These are phyloP conservation scores for Drosophila neocordata DNA, from an alignment of 1,140 invertebrate genomes.

Conservation along the genomic window DNA sequence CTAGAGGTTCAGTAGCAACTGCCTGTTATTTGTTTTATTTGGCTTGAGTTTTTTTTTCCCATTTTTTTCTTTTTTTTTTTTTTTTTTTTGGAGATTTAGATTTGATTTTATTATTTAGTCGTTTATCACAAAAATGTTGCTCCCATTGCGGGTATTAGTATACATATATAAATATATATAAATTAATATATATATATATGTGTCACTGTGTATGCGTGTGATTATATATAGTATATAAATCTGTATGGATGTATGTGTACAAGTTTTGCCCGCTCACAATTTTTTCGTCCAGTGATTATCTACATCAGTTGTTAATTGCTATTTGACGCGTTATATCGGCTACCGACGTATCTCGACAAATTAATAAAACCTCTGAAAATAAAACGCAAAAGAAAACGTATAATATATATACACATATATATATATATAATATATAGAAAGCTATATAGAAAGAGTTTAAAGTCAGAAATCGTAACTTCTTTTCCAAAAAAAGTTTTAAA, in stretches of 20 bases:
- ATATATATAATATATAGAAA: neutral
- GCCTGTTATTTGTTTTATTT: conserved; percentile 62
- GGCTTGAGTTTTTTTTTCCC: conserved; percentile 11
- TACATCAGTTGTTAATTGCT: conserved; percentile 82
- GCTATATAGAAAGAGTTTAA: no score
- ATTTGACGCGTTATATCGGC: conserved; percentile 82
- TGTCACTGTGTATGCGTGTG: neutral
- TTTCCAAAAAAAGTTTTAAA: no score
- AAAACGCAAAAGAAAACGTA: neutral
- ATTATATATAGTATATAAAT: conserved; percentile 12
- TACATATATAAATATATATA: conserved; percentile 9
- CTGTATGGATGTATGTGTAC: conserved; percentile 31
- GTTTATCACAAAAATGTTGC: conserved; percentile 76
- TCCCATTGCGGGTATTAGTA: conserved; percentile 64
- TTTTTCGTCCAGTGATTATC: conserved; percentile 79
- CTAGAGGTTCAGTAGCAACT: conserved; percentile 54
- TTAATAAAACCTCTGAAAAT: neutral
- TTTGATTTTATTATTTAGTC: conserved; percentile 79
- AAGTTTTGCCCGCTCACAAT: conserved; percentile 71
- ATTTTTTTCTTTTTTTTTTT: conserved; percentile 53
- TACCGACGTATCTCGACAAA: conserved; percentile 63
- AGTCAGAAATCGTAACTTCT: no score
- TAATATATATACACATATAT: neutral
- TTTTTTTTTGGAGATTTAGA: conserved; percentile 76
- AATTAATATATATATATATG: conserved; percentile 26